Conservation (phyloP, 2,888 invertebrate genomes). For the Sympetrum striolatum region DNA sequence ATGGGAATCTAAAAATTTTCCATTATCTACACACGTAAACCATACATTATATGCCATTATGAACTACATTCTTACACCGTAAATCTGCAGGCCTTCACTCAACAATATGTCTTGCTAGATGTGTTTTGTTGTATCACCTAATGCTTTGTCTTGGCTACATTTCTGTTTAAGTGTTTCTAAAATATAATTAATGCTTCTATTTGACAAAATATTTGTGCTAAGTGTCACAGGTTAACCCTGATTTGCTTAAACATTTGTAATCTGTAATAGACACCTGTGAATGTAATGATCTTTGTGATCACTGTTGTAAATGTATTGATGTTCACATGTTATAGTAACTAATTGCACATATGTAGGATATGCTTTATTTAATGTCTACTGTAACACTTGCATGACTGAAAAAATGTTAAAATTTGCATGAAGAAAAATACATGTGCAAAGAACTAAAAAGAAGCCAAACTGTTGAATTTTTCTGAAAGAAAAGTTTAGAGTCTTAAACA, state of each 20-base stretch:
- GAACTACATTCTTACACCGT: background rate
- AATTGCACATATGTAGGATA: background rate
- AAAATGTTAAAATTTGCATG: background rate
- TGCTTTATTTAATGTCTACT: conserved; percentile 6
- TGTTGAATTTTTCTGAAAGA: background rate
- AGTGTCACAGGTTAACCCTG: background rate
- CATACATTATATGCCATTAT: background rate
- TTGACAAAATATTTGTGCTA: background rate
- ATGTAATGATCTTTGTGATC: background rate
- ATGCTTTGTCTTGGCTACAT: conserved; percentile 20
- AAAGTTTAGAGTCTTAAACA: no score
- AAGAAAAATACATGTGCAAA: background rate
- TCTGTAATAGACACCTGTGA: background rate
- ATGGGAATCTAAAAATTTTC: background rate
- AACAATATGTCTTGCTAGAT: background rate
- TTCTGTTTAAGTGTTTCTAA: background rate
- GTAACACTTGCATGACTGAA: background rate
- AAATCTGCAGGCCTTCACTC: background rate
- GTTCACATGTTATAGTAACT: background rate
- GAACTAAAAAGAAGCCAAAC: background rate
- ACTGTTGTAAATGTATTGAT: background rate
- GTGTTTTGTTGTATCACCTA: background rate
- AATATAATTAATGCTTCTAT: background rate
- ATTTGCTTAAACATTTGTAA: background rate
- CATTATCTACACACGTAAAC: background rate